Evolutionary conservation across 2,113 vertebrate species (phyloP), one percentile per base, ranked within the genome.

Genomic region (Erpornis zantholeuca): DNA sequence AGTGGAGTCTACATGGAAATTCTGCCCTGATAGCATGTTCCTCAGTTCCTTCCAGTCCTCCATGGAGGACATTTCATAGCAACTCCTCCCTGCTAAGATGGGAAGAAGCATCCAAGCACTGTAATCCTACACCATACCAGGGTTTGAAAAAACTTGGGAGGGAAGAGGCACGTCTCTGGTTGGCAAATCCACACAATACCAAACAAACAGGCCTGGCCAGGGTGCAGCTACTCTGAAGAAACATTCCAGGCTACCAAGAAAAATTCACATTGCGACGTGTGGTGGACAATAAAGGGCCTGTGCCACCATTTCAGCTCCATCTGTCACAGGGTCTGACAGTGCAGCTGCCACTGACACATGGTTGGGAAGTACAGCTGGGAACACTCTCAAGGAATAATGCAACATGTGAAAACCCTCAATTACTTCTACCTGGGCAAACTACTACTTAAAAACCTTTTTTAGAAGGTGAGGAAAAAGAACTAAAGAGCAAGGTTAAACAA

Each of bases 251-350:
- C 84, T 50, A 88, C 70, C 82, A 71, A 70, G 83, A 91, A 85
- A 85, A 69, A 73, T 49, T 68, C 71, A 82, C 88, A 53, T 42
- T 79, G 86, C 12, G 0, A 52, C 6, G 33, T 11, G 25, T 2
- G 44, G 69, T 29, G 82, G 69, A 87, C 64, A 93, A 92, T 81
- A 44, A 69, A 82, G 63, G 57, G 68, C 83, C 70, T 21, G 1
- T 76, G 82, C 94, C 88, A 94, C 84, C 84, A 86, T 96, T 94
- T 94, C 88, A 94, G 95, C 82, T 95, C 94, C 93, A 95, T 95
- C 93, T 93, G 92, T 88, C 95, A 96, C 66, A 77, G 61, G 76
- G 90, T 81, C 88, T 44, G 73, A 85, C 85, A 81, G 49, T 29
- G 80, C 96, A 97, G 96, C 96, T 97, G 96, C 82, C 77, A 76